Evolutionary conservation across 2,113 vertebrate species (phyloP).

Genomic region (Seriola dumerili): DNA sequence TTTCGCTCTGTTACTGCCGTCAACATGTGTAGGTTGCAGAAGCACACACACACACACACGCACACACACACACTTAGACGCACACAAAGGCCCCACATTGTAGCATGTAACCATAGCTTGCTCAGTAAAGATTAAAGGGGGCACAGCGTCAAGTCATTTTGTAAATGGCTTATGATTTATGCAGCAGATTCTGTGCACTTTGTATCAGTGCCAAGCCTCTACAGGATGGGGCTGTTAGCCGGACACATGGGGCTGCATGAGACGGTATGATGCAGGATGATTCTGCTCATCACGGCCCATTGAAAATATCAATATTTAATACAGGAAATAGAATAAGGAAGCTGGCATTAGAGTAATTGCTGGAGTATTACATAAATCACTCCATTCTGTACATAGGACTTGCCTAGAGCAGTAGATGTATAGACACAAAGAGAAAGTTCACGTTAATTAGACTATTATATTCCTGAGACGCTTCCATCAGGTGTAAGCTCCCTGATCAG

Average conservation of each 20-base stretch:
- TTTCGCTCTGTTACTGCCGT: conserved; percentile 60
- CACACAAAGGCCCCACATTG: conserved; percentile 25
- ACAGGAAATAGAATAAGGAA: conserved; percentile 44
- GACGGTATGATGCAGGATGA: conserved; percentile 46
- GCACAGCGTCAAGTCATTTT: conserved; percentile 65
- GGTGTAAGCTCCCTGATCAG: not conserved
- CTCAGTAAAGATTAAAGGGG: conserved; percentile 65
- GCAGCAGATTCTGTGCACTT: conserved; percentile 71
- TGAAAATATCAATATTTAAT: conserved; percentile 70
- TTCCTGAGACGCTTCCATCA: not conserved
- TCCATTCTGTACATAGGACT: conserved; percentile 1
- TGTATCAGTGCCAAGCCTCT: conserved; percentile 61
- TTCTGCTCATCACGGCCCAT: conserved; percentile 38
- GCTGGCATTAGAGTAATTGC: conserved; percentile 39
- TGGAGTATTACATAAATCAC: conserved; percentile 27
- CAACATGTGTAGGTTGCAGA: conserved; percentile 52
- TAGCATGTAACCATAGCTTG: conserved; percentile 35
- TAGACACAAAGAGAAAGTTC: not conserved
- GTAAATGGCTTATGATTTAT: conserved; percentile 79
- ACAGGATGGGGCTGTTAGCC: conserved; percentile 48
- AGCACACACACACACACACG: conserved; percentile 16
- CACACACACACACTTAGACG: not conserved
- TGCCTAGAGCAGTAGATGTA: not conserved
- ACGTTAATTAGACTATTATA: not conserved
- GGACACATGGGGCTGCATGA: conserved; percentile 54